A percentile compares a stretch with the other conserved stretches of the same genome.
These are phyloP conservation scores for Aricia agestis DNA, from an alignment of 1,140 invertebrate genomes.

Conservation along the genomic window DNA sequence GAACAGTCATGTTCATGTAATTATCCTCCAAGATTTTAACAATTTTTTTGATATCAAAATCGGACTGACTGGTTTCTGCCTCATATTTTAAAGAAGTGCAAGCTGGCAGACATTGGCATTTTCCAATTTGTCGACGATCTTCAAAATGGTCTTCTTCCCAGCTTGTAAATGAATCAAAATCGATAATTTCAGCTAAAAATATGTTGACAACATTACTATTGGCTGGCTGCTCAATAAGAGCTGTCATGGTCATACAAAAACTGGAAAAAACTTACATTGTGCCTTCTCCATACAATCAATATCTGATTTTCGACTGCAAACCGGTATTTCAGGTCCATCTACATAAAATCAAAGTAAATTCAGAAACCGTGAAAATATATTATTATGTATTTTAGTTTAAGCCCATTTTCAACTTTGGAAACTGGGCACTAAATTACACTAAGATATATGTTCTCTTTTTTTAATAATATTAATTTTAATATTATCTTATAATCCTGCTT, in stretches of 20 bases:
- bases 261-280: slow-evolving; percentile 42
- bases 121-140: slow-evolving; percentile 36
- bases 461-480: too few species aligned
- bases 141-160: neutral
- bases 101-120: slow-evolving; percentile 80
- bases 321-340: slow-evolving; percentile 50
- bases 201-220: neutral
- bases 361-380: too few species aligned
- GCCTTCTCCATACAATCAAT: slow-evolving; percentile 44
- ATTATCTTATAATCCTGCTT: too few species aligned
- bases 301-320: slow-evolving; percentile 37
- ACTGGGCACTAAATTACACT: too few species aligned
- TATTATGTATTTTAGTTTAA: too few species aligned
- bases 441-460: too few species aligned
- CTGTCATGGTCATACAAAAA: neutral
- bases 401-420: too few species aligned
- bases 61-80: slow-evolving; percentile 80
- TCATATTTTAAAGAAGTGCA: slow-evolving; percentile 81
- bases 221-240: neutral
- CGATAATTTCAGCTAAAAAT: neutral
- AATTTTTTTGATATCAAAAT: slow-evolving; percentile 65
- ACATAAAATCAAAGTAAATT: slow-evolving; percentile 7
- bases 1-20: neutral
- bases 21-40: slow-evolving; percentile 55
- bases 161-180: neutral